Base-by-base conservation (phyloP, 2,888 invertebrate genomes). In the Thecophora atra region DNA sequence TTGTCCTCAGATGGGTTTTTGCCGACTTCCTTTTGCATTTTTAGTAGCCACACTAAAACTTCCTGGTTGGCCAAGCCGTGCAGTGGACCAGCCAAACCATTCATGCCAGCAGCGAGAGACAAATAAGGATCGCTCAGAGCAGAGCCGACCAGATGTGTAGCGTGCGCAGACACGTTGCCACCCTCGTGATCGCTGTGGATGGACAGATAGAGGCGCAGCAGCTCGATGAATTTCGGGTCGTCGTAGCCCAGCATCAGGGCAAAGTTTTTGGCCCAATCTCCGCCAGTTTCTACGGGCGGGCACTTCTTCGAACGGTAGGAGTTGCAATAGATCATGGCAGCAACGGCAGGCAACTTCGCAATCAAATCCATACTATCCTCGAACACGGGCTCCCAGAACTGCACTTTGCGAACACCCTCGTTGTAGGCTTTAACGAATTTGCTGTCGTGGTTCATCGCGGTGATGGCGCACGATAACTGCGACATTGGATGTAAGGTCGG, bases 1-100 rank as follows among this genome's bases (percentile, higher is more conserved):
- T 96, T 91, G 0, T 98, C 94, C 85, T 98, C 97, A 19, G 94
- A 92, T 76, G 94, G 93, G 82, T 91, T 92, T 80, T 94, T 92
- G 69, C 96, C 96, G 66, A 99, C 90, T 83, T 95, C 93, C 80
- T 92, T 89, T 78, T 94, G 93, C 44, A 99, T 88, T 86, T 97
- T 98, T 82, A 94, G 92, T 79, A 99, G 85, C 96, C 98, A 99
- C 17, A 98, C 89, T 74, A 99, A 90, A 73, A 98, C 97, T 89
- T 94, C 94, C 88, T 96, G 96, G 86, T 96, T 96, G 76, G 96
- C 96, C 67, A 96, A 89, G 75, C 96, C 96, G 85, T 96, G 96
- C 69, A 96, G 90, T 51, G 96, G 96, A 76, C 96, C 95, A 78
- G 96, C 95, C 71, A 96, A 87, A 73, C 96, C 96, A 83, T 93